Conservation (phyloP, 2,797 vertebrate genomes). For the Cryptoprocta ferox region DNA sequence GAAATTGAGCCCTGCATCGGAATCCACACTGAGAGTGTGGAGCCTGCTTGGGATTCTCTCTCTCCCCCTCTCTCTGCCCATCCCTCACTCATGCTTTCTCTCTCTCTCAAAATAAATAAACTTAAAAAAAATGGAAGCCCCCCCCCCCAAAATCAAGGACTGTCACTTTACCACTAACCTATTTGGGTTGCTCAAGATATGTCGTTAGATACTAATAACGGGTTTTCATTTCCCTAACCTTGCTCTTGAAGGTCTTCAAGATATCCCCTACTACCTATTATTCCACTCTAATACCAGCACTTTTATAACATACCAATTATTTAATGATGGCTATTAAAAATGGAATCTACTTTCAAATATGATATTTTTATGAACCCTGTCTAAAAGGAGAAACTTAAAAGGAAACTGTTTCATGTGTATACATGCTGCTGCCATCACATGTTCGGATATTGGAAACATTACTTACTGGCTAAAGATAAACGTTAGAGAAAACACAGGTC, state of each 20-base stretch:
- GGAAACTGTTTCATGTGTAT: neutral
- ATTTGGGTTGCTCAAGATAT: neutral
- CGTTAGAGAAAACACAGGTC: slow-evolving; percentile 38
- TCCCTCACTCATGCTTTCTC: too few species aligned
- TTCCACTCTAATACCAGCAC: neutral
- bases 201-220: neutral
- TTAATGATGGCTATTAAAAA: neutral
- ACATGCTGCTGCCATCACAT: neutral
- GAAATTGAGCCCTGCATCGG: too few species aligned
- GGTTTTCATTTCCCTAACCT: neutral
- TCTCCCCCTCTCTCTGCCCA: too few species aligned
- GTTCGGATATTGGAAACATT: neutral
- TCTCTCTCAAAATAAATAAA: too few species aligned
- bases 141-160: neutral
- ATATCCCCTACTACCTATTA: neutral
- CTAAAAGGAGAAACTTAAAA: neutral
- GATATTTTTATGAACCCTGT: neutral
- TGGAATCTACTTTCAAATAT: neutral
- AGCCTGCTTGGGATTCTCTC: too few species aligned
- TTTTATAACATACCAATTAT: neutral
- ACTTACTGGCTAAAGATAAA: slow-evolving; percentile 6
- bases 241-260: neutral
- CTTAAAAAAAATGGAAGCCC: neutral
- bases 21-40: too few species aligned
- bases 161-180: neutral